Evolutionary conservation across 1,140 invertebrate genomes (phyloP), one percentile per base, ranked within the genome.

Genomic region (Bombus affinis): DNA sequence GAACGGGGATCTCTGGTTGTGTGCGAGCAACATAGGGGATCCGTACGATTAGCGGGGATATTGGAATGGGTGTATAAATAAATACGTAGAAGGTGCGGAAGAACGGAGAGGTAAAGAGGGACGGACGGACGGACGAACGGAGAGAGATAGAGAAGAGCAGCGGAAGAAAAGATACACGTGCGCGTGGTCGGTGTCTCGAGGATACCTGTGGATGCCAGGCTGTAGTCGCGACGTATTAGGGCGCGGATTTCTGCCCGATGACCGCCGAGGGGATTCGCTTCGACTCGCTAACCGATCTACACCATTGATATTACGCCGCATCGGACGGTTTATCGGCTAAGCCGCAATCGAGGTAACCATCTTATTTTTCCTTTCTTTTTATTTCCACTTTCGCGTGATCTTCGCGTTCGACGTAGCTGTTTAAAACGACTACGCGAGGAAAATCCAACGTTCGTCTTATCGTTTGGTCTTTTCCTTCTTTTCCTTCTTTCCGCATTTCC

Each of bases 131-230:
- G 13, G 47, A 71, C 22, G 18, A 22, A 53, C 47, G 18, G 18
- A 53, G 65, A 47, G 42, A 65, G 73, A 76, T 22, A 53, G 53
- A 68, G 59, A 81, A n/a, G 57, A 68, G 80, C 68, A 72, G 68
- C 53, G 77, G 83, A 80, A 81, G 83, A 88, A 75, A 75, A 75
- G 81, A 83, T 77, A 83, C 81, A 83, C 81, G 81, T 83, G 81
- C 81, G 81, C 81, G 81, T 83, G 81, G 81, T 77, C 73, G 81
- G 81, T 77, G 73, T 47, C 81, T 68, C 44, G 62, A 76, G 75
- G 81, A 83, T 83, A 83, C 81, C 81, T 83, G 81, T 83, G 81
- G 81, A 83, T 83, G 81, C 81, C 81, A 77, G 73, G 22, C 81
- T 68, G 62, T 44, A 83, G 53, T 65, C 25, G 44, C 44, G 81